A percentile compares a stretch with the other conserved stretches of the same genome.
phyloP scores from a whole-genome alignment of 2,797 vertebrate species.

The Rhinogobio ventralis region DNA sequence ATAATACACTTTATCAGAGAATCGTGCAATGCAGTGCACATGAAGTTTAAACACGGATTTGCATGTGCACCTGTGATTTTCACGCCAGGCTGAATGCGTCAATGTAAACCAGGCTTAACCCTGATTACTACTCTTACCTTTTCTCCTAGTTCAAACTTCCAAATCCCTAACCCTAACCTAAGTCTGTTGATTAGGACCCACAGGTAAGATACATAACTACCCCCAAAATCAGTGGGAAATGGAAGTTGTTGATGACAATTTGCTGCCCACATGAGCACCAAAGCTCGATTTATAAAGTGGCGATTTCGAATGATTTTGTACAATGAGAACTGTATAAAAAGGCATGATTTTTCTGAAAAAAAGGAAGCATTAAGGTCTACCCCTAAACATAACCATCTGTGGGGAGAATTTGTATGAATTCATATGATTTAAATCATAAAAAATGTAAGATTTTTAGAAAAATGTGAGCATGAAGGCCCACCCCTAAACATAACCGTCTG shows the following conservation, averaged over 20 bases:
- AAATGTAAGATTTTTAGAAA: not conserved
- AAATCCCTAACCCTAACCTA: not conserved
- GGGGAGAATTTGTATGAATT: too few relatives aligned
- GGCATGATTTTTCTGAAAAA: not conserved
- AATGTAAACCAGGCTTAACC: not conserved
- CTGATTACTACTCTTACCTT: not conserved
- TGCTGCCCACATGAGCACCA: not conserved
- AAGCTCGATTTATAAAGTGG: not conserved
- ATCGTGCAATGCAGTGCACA: not conserved
- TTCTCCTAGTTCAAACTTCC: not conserved
- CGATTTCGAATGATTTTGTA: not conserved
- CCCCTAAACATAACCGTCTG: not conserved
- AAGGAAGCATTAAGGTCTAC: not conserved
- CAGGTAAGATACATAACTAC: not conserved
- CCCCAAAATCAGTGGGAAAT: not conserved
- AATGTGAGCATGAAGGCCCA: not conserved
- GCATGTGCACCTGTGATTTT: conserved; percentile 1
- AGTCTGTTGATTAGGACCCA: not conserved
- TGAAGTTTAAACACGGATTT: not conserved
- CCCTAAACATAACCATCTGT: not conserved
- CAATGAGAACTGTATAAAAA: not conserved
- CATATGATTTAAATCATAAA: too few relatives aligned
- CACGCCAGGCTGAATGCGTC: not conserved
- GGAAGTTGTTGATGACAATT: not conserved
- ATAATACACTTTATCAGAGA: not conserved